These are phyloP conservation scores for Leucoma salicis DNA, from an alignment of 2,888 invertebrate species.

Conservation along the genomic window DNA sequence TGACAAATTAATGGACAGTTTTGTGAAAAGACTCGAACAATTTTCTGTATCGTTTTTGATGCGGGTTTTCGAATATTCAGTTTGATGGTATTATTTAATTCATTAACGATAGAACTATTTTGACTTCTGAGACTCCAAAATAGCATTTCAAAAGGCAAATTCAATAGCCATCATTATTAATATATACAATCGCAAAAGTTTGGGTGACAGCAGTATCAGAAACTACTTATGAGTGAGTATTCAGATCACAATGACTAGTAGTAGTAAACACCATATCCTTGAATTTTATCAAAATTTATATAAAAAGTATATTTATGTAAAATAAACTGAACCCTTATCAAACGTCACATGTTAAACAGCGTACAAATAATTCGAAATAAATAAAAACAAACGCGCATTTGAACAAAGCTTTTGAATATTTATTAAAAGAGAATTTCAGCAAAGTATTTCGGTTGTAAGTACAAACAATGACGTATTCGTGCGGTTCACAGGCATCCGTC, in stretches of 20 bases:
- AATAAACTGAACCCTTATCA: slow-evolving; percentile 23
- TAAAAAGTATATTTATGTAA: not conserved
- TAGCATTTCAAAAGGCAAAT: no score
- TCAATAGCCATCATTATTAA: no score
- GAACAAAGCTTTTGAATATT: slow-evolving; percentile 21
- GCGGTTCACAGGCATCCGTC: slow-evolving; percentile 18
- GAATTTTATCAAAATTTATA: not conserved
- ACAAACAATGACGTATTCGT: slow-evolving; percentile 21
- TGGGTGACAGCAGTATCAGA: no score
- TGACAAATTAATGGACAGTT: not conserved
- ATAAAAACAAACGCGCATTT: slow-evolving; percentile 19
- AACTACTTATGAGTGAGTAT: no score
- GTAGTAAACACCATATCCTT: not conserved
- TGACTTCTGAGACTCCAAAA: no score
- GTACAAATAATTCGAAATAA: slow-evolving; percentile 29
- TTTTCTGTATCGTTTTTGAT: not conserved
- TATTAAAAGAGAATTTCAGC: slow-evolving; percentile 22
- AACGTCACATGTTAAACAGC: slow-evolving; percentile 28
- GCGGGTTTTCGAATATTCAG: not conserved
- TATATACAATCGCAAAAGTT: no score
- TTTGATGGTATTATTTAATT: no score
- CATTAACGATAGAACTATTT: no score
- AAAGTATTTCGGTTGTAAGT: slow-evolving; percentile 25
- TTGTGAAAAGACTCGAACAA: not conserved
- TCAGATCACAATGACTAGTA: no score